Conservation (phyloP, 1,140 invertebrate species). For the Cecropterus lyciades region DNA sequence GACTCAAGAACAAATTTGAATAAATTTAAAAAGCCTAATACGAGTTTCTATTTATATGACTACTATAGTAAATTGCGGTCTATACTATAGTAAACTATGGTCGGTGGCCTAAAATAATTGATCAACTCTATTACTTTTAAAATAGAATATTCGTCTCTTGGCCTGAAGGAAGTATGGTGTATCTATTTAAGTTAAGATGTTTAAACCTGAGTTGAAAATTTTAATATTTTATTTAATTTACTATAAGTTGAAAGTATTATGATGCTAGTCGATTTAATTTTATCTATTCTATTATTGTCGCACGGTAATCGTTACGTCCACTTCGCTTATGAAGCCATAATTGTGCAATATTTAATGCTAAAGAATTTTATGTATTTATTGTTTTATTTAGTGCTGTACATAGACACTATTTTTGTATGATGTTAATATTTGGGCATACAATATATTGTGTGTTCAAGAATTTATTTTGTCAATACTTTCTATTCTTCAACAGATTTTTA, state of each 20-base stretch:
- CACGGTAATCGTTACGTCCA: slow-evolving; percentile 50
- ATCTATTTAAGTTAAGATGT: slow-evolving; percentile 19
- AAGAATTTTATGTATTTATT: slow-evolving; percentile 47
- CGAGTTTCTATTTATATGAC: slow-evolving; percentile 23
- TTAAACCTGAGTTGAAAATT: slow-evolving; percentile 19
- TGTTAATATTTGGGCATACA: slow-evolving; percentile 27
- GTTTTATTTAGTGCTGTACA: slow-evolving; percentile 42
- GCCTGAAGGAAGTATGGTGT: slow-evolving; percentile 56
- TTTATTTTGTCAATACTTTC: not conserved
- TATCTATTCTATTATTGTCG: slow-evolving; percentile 32
- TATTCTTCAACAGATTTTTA: slow-evolving; percentile 7
- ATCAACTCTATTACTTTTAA: slow-evolving; percentile 52
- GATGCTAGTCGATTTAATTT: slow-evolving; percentile 74
- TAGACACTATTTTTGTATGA: slow-evolving; percentile 34
- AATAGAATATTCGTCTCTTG: slow-evolving; percentile 70
- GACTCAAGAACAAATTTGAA: slow-evolving; percentile 5
- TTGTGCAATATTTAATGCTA: slow-evolving; percentile 60
- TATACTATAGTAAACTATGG: no score
- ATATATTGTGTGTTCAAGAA: slow-evolving; percentile 1
- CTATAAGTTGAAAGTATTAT: slow-evolving; percentile 72
- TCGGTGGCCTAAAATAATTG: slow-evolving; percentile 27
- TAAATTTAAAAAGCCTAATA: slow-evolving; percentile 8
- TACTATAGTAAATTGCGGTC: no score
- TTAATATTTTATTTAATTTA: slow-evolving; percentile 47
- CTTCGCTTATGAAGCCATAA: slow-evolving; percentile 57